Base-by-base conservation (phyloP, 2,888 invertebrate genomes). In the Cylindroiulus punctatus region DNA sequence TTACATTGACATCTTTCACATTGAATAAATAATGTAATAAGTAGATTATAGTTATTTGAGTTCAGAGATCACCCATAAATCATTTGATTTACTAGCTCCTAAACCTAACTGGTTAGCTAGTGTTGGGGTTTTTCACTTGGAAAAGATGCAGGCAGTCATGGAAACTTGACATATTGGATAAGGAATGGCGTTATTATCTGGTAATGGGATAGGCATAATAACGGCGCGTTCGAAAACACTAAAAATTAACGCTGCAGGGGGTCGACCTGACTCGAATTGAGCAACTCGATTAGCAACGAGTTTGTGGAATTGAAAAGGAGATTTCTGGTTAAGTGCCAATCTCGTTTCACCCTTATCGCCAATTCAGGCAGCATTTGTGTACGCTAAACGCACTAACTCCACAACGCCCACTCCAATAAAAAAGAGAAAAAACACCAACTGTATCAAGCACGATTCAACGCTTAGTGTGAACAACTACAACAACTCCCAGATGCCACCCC, bases 241-340 rank as follows among this genome's bases (percentile, higher is more conserved):
- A 52, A 52, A 52, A 52, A 52, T 52, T 4, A 2, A 14, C 19
- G 52, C 52, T 52, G n/a, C 52, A n/a, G 52, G 52, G 52, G 52
- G 52, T 52, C 52, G 52, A 52, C 52, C 19, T 14, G 36, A 7
- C 52, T 52, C 14, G n/a, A 52, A 52, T 52, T 52, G 52, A n/a
- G 52, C 52, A 52, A 52, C 52, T n/a, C 52, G 52, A 52, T 52
- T 52, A n/a, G 52, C n/a, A n/a, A n/a, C n/a, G 52, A 52, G 52
- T 52, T 52, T 52, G 52, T 52, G 19, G 52, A 52, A 52, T 52
- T 52, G 52, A n/a, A 44, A 40, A 52, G 52, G 52, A 19, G n/a
- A 52, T 52, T 52, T 52, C 52, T 52, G 52, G 52, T 52, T 52
- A 52, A 52, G 52, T 52, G 52, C 52, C 52, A 52, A 52, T 52